Evolutionary conservation across 2,113 vertebrate species (phyloP).

Genomic region (Lates calcarifer): DNA sequence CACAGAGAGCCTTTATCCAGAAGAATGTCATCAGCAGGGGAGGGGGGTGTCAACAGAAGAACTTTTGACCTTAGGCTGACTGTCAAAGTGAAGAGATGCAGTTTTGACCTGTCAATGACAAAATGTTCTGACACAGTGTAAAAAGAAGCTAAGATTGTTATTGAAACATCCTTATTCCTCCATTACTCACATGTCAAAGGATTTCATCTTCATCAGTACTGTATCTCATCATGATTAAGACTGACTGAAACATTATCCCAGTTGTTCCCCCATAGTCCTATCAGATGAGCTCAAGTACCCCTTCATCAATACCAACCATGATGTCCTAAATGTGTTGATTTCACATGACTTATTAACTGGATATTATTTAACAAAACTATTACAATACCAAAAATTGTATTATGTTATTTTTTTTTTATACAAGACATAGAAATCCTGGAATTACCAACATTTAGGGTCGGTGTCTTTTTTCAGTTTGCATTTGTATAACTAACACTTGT

Average conservation of each 20-base stretch:
- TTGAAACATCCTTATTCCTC: neutral
- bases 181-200: neutral
- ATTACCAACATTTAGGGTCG: no score
- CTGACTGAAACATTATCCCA: neutral
- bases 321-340: neutral
- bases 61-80: conserved; percentile 58
- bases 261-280: neutral
- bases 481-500: no score
- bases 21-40: conserved; percentile 50
- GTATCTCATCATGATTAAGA: neutral
- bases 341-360: neutral
- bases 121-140: neutral
- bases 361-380: neutral
- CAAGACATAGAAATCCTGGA: no score
- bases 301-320: neutral
- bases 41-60: conserved; percentile 5
- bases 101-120: conserved; percentile 1
- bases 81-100: conserved; percentile 37
- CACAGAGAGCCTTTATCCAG: conserved; percentile 69
- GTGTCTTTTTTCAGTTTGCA: no score
- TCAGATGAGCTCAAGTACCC: neutral
- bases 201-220: neutral
- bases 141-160: neutral
- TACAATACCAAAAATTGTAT: neutral
- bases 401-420: no score